Conservation (phyloP, 2,888 invertebrate genomes). For the Lasioglossum villosulum region DNA sequence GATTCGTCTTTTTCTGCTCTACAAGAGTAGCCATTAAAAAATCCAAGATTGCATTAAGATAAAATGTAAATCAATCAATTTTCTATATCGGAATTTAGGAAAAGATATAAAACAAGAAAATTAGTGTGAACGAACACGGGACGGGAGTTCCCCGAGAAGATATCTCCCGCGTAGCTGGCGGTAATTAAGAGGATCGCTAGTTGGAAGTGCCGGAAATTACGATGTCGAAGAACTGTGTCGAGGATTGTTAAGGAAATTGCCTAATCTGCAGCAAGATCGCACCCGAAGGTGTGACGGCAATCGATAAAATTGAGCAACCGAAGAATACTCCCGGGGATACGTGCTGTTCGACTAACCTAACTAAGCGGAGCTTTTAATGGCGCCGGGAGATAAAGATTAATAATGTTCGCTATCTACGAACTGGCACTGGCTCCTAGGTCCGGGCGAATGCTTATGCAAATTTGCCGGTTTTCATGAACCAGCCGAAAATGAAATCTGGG, state of each 20-base stretch:
- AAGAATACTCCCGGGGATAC: constrained; percentile 24
- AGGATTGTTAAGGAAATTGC: constrained; percentile 74
- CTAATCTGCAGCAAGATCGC: constrained; percentile 68
- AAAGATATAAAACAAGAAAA: neutral
- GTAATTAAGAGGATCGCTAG: constrained; percentile 56
- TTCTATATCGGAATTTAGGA: no score
- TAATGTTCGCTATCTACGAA: neutral
- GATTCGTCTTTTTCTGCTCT: no score
- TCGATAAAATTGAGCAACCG: constrained; percentile 39
- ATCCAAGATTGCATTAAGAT: no score
- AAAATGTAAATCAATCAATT: no score
- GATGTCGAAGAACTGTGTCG: constrained; percentile 65
- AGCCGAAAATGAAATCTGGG: neutral
- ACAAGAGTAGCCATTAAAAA: no score
- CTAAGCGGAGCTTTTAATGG: neutral
- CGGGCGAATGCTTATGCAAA: neutral
- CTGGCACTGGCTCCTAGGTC: neutral
- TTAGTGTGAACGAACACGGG: constrained; percentile 2
- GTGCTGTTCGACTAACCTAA: constrained; percentile 17
- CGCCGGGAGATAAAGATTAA: constrained; percentile 10
- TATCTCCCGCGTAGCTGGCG: constrained; percentile 19
- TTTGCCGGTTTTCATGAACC: neutral
- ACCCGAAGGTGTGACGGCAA: constrained; percentile 59
- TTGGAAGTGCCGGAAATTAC: constrained; percentile 53
- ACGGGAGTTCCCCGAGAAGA: neutral